These are phyloP conservation scores for Vanessa tameamea DNA, from an alignment of 1,140 invertebrate genomes.

Conservation along the genomic window DNA sequence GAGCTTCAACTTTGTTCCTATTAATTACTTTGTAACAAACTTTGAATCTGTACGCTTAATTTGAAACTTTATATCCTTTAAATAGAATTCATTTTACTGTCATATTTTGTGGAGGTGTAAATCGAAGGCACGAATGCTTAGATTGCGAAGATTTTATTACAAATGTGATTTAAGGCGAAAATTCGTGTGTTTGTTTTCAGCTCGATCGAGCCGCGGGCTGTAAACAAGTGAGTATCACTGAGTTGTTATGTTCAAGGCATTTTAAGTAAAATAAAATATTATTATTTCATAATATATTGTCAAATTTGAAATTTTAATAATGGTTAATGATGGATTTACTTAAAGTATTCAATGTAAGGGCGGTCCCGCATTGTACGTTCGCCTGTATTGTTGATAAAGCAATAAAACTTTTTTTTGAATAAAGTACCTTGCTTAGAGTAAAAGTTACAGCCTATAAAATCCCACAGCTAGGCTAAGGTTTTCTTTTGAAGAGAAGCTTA, in stretches of 20 bases:
- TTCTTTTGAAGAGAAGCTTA: too few relatives aligned
- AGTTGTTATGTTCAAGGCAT: background rate
- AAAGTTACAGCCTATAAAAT: too few relatives aligned
- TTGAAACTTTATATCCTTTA: background rate
- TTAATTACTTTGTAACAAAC: constrained; percentile 28
- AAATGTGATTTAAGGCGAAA: constrained; percentile 23
- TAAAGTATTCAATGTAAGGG: too few relatives aligned
- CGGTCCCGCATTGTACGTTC: too few relatives aligned
- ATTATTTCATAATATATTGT: background rate
- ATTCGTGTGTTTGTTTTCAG: constrained; percentile 9
- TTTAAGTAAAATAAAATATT: background rate
- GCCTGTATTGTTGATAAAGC: too few relatives aligned
- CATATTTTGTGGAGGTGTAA: constrained; percentile 6
- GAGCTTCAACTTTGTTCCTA: constrained; percentile 18
- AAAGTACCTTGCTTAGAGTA: too few relatives aligned
- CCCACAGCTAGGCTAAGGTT: too few relatives aligned
- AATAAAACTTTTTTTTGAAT: too few relatives aligned
- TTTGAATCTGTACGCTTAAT: background rate
- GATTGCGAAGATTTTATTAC: constrained; percentile 23
- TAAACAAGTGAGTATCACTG: constrained; percentile 3
- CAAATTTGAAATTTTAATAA: too few relatives aligned
- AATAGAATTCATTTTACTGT: background rate
- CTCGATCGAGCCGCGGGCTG: constrained; percentile 8
- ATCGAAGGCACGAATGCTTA: constrained; percentile 12
- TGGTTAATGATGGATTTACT: too few relatives aligned